Evolutionary conservation across 2,888 invertebrate genomes (phyloP).

Genomic region (Scaptomyza caliginosa): DNA sequence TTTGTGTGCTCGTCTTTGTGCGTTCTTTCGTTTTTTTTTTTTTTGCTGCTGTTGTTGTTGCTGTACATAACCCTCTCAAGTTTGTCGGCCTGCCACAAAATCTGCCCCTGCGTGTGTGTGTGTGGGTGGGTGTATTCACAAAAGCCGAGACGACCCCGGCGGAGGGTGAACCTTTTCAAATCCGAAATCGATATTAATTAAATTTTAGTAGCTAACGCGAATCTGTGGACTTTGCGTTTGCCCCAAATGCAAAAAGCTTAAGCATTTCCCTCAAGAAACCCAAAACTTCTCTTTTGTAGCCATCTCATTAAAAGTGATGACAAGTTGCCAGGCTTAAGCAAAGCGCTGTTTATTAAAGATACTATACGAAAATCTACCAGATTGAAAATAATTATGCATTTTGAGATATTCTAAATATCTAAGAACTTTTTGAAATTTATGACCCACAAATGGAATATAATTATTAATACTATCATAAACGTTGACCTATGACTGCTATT

Average conservation of each 20-base stretch:
- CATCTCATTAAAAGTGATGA: conserved; percentile 76
- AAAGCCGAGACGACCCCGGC: conserved; percentile 32
- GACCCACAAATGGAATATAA: conserved; percentile 20
- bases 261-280: conserved; percentile 21
- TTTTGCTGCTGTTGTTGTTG: conserved; percentile 6
- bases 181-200: conserved; percentile 80
- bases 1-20: conserved; percentile 47
- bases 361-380: too few species aligned
- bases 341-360: conserved; percentile 37
- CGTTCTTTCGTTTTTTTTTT: background rate
- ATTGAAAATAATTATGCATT: conserved; percentile 36
- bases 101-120: conserved; percentile 34
- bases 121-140: conserved; percentile 21
- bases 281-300: conserved; percentile 57
- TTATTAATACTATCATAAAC: conserved; percentile 16
- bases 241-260: conserved; percentile 49
- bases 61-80: conserved; percentile 69
- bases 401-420: background rate
- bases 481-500: conserved; percentile 11
- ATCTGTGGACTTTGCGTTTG: conserved; percentile 49
- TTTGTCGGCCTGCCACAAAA: conserved; percentile 72
- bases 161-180: conserved; percentile 68
- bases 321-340: conserved; percentile 58
- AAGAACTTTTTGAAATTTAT: background rate
- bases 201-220: conserved; percentile 75